These are phyloP conservation scores for Psittacara wagleri DNA, from an alignment of 2,113 vertebrate genomes.

Conservation along the genomic window DNA sequence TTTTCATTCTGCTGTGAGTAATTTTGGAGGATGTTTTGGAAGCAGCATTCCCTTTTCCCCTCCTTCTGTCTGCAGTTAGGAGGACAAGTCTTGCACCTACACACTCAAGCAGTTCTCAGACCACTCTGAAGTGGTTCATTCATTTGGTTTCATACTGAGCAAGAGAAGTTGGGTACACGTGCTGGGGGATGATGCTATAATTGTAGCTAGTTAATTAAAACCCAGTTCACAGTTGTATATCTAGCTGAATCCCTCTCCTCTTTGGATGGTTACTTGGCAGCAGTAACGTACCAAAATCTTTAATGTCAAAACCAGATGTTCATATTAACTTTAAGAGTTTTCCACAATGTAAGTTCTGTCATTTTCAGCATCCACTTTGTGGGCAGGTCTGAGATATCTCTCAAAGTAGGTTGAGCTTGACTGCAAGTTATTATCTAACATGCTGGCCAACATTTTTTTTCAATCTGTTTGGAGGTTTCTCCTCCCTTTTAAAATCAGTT, in stretches of 20 bases:
- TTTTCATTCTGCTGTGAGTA: not conserved
- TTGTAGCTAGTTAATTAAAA: not conserved
- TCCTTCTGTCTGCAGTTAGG: not conserved
- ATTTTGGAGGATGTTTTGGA: not conserved
- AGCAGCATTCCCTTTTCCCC: not conserved
- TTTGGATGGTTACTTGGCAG: constrained; percentile 13
- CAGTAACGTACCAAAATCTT: not conserved
- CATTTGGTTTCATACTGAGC: not conserved
- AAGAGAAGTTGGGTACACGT: not conserved
- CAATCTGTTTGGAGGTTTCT: not conserved
- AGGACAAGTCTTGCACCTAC: not conserved
- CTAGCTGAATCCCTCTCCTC: not conserved
- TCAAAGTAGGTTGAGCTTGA: not conserved
- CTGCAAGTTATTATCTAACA: constrained; percentile 38
- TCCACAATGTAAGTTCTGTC: not conserved
- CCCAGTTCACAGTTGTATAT: not conserved
- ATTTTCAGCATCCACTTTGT: not conserved
- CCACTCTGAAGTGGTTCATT: not conserved
- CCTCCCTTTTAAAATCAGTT: not conserved
- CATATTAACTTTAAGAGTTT: not conserved
- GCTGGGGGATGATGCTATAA: not conserved
- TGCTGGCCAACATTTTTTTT: not conserved
- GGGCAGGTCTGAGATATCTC: constrained; percentile 26
- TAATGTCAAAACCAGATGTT: constrained; percentile 45
- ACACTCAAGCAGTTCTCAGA: not conserved